phyloP scores from a whole-genome alignment of 2,888 invertebrate genomes.

The Cantharis nigra region DNA sequence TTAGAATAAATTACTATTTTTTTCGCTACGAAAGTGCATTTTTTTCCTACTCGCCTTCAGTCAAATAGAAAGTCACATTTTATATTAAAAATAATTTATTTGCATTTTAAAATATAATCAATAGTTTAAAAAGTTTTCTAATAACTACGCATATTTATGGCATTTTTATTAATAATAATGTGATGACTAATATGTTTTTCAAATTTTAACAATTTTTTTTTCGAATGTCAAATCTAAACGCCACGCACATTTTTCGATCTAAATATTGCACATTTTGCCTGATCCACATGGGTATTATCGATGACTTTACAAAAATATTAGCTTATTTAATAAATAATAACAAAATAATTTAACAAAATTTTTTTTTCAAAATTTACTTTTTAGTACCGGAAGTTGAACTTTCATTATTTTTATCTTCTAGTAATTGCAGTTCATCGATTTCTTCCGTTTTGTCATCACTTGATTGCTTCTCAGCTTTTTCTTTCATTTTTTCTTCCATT shows the following conservation, averaged over 20 bases:
- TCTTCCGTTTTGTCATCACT: slow-evolving; percentile 34
- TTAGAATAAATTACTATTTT: background rate
- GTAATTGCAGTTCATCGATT: slow-evolving; percentile 34
- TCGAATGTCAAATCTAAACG: background rate
- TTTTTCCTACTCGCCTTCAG: background rate
- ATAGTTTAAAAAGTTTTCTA: background rate
- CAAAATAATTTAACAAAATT: background rate
- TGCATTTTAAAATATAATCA: background rate
- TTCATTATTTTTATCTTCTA: slow-evolving; percentile 25
- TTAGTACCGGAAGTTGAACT: background rate
- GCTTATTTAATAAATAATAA: slow-evolving; percentile 2
- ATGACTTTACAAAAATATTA: background rate
- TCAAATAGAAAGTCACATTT: background rate
- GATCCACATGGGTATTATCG: background rate
- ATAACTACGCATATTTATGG: background rate
- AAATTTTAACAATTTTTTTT: background rate
- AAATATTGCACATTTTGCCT: background rate
- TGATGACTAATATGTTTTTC: background rate
- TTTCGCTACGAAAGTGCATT: background rate
- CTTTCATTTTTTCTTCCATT: slow-evolving; percentile 80
- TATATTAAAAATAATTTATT: background rate
- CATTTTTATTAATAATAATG: background rate
- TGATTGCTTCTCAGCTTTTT: slow-evolving; percentile 63
- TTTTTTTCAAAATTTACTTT: background rate
- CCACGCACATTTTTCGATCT: background rate